Conservation (phyloP, 2,797 vertebrate species). For the Psittacula echo region DNA sequence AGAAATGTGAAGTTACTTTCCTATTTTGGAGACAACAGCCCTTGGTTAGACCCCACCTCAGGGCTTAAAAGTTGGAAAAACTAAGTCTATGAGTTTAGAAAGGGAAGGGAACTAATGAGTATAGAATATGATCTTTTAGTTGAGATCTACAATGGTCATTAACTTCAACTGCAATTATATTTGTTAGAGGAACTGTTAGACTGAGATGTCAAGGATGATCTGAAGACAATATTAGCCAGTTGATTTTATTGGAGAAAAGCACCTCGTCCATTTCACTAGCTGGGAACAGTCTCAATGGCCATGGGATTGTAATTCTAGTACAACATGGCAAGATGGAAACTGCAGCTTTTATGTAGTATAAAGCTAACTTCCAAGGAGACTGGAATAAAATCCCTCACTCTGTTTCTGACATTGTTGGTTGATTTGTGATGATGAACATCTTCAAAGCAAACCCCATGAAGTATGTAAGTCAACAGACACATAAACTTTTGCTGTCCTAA, state of each 20-base stretch:
- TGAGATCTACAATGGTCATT: background rate
- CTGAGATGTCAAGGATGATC: background rate
- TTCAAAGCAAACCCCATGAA: background rate
- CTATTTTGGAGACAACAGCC: background rate
- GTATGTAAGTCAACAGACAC: background rate
- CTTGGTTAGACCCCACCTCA: background rate
- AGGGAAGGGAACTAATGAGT: background rate
- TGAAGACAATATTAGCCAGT: background rate
- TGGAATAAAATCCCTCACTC: background rate
- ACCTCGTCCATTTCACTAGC: background rate
- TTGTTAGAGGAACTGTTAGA: background rate
- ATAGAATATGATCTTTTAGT: background rate
- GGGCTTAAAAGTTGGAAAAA: background rate
- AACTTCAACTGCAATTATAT: background rate
- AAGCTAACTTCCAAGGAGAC: background rate
- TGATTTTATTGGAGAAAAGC: background rate
- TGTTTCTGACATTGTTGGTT: background rate
- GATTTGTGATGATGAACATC: background rate
- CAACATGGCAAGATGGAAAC: background rate
- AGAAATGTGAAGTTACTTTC: background rate
- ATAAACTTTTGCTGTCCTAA: background rate
- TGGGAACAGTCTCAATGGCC: background rate
- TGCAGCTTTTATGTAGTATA: background rate
- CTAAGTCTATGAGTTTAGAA: background rate
- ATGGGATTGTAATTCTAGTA: background rate